Conservation (phyloP, 2,797 vertebrate species). For the Falco naumanni region DNA sequence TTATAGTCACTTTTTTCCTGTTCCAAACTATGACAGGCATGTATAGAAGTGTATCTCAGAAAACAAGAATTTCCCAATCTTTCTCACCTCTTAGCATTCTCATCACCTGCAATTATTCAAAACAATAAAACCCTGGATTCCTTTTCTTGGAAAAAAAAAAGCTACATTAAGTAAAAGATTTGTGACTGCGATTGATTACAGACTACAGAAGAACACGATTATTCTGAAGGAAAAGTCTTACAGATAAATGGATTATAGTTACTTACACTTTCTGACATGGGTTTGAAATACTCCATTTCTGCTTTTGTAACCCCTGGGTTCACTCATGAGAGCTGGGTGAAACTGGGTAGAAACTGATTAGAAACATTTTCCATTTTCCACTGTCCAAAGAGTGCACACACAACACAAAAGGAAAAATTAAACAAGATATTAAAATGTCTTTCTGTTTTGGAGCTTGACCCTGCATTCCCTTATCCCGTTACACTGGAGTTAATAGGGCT, state of each 20-base stretch:
- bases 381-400: background rate
- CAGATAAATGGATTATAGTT: conserved; percentile 43
- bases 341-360: background rate
- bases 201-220: conserved; percentile 14
- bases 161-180: background rate
- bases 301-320: background rate
- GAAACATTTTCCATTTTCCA: background rate
- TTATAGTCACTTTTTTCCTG: conserved; percentile 1
- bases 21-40: conserved; percentile 20
- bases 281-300: conserved; percentile 43
- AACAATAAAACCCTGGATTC: background rate
- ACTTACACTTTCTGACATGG: conserved; percentile 33
- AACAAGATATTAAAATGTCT: background rate
- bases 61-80: conserved; percentile 24
- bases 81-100: conserved; percentile 8
- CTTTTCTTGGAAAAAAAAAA: background rate
- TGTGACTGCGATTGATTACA: conserved; percentile 22
- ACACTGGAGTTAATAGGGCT: background rate
- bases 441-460: background rate
- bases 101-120: conserved; percentile 22
- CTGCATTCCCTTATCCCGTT: background rate
- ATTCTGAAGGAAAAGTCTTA: conserved; percentile 38
- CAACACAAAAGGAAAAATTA: background rate
- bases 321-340: background rate
- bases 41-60: background rate